Conservation (phyloP, 2,797 vertebrate genomes). For the Arvicola amphibius region DNA sequence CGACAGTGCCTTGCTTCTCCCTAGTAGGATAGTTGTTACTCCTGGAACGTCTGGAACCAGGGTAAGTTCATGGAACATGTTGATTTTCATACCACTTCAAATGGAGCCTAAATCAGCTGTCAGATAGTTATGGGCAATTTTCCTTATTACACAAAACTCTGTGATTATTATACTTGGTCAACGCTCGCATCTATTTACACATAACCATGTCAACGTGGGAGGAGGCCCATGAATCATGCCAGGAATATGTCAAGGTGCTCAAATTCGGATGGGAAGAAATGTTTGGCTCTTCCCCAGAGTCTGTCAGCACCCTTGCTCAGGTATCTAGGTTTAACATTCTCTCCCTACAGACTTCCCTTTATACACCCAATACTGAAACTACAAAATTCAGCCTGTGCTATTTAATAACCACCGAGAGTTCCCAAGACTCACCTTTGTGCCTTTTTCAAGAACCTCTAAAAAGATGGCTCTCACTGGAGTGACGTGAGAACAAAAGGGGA, state of each 20-base stretch:
- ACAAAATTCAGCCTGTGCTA: constrained; percentile 33
- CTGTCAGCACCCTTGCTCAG: constrained; percentile 70
- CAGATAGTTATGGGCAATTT: constrained; percentile 77
- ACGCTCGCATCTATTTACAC: constrained; percentile 74
- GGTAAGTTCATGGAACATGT: constrained; percentile 68
- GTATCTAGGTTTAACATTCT: constrained; percentile 62
- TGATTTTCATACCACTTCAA: constrained; percentile 80
- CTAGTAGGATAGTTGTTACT: constrained; percentile 20
- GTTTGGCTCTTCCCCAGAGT: constrained; percentile 53
- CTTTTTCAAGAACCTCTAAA: constrained; percentile 55
- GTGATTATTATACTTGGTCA: constrained; percentile 79
- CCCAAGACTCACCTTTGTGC: background rate
- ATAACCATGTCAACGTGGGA: constrained; percentile 75
- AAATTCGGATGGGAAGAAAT: constrained; percentile 61
- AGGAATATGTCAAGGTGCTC: constrained; percentile 75
- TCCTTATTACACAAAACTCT: constrained; percentile 75
- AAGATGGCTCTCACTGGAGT: constrained; percentile 31
- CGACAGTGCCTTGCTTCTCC: constrained; percentile 27
- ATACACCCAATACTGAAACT: background rate
- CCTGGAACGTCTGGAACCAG: constrained; percentile 63
- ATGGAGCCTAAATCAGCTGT: constrained; percentile 79
- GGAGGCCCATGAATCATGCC: constrained; percentile 39
- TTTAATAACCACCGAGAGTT: constrained; percentile 52
- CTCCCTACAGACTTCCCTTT: constrained; percentile 19
- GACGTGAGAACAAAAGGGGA: constrained; percentile 48